Conservation (phyloP, 2,797 vertebrate species). For the Sebastes reedi region DNA sequence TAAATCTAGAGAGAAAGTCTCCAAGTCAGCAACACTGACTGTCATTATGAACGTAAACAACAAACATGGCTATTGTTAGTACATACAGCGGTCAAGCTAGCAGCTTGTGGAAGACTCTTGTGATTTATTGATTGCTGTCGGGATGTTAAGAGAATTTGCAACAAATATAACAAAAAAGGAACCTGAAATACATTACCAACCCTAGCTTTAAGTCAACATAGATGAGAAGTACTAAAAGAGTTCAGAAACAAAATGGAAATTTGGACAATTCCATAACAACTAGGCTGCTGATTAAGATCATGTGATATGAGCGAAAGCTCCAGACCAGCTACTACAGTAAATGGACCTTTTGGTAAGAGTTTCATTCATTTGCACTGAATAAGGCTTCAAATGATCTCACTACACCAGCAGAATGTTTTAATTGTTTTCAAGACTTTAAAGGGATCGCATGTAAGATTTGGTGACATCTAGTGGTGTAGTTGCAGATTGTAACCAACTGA, state of each 20-base stretch:
- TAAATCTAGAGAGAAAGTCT: too few species aligned
- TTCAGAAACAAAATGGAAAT: background rate
- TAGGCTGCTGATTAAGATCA: background rate
- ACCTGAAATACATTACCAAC: too few species aligned
- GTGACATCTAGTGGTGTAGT: background rate
- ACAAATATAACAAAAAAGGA: too few species aligned
- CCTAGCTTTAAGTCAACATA: background rate
- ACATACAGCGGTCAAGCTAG: background rate
- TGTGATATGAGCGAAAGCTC: background rate
- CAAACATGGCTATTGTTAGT: background rate
- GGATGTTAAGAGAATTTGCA: too few species aligned
- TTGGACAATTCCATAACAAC: background rate
- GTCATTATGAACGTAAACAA: background rate
- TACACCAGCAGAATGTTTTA: background rate
- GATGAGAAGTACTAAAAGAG: background rate
- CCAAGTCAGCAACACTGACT: too few species aligned
- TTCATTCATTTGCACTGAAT: background rate
- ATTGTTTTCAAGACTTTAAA: background rate
- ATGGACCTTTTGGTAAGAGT: background rate
- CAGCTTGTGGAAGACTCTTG: background rate
- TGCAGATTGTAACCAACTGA: background rate
- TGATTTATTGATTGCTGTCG: background rate
- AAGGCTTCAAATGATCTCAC: background rate
- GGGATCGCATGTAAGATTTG: background rate
- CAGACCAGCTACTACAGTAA: background rate